These are phyloP conservation scores for Pelusios castaneus DNA, from an alignment of 2,113 vertebrate species.

Conservation along the genomic window DNA sequence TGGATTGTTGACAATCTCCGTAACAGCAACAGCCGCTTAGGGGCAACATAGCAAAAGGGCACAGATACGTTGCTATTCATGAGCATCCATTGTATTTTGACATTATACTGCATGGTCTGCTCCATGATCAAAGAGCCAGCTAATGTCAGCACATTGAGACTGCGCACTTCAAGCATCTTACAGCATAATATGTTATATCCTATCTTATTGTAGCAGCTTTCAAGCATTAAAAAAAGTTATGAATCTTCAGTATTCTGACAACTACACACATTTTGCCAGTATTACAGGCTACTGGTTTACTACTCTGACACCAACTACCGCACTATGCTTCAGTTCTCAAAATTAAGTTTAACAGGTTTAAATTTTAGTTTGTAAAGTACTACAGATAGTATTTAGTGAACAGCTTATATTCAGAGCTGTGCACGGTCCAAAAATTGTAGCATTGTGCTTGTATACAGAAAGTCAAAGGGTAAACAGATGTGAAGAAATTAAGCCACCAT, in stretches of 20 bases:
- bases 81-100: background rate
- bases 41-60: no score
- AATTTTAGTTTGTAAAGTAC: background rate
- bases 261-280: background rate
- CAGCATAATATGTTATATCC: no score
- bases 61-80: no score
- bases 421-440: fast-evolving
- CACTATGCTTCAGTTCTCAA: background rate
- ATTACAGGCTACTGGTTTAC: background rate
- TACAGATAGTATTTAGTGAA: background rate
- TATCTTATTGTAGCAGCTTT: background rate
- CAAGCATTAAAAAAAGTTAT: background rate
- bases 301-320: background rate
- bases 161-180: background rate
- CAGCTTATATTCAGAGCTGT: background rate
- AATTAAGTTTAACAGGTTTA: background rate
- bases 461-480: background rate
- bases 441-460: background rate
- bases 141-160: background rate
- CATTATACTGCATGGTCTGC: background rate
- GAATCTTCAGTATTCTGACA: background rate
- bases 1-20: no score
- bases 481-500: background rate
- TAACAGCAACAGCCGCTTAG: no score
- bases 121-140: background rate